Evolutionary conservation across 2,113 vertebrate genomes (phyloP), one percentile per base, ranked within the genome.

Genomic region (Dendropsophus ebraccatus): DNA sequence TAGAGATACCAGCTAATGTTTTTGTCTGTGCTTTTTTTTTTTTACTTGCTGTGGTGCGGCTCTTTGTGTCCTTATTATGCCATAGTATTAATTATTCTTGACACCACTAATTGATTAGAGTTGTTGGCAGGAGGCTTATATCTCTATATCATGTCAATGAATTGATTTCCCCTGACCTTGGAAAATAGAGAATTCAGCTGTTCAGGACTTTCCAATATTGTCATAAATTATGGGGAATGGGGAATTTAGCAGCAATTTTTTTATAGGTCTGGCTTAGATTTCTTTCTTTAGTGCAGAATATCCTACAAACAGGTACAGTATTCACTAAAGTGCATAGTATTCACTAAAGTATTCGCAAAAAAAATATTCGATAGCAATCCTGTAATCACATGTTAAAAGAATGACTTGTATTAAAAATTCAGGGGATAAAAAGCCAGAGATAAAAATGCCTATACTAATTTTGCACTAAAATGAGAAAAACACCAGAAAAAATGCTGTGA

Each of bases 91-190:
- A 76, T 50, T 74, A 76, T 28, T 50, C 47, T 76, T 76, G 9
- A 49, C 45, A 50, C 25, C 8, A 16, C 47, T 76, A 28, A 76
- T 76, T 76, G n/a, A 52, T 25, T 47, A 28, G 72, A n/a, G 73
- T 21, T 49, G 65, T 35, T 50, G 45, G 30, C 65, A 52, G 65
- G 67, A 50, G 72, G 49, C 10, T 56, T 73, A 21, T 54, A 8
- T 35, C 11, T 73, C 19, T 83, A 65, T 65, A 41, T 72, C 19
- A 65, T 56, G 25, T 72, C 28, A 45, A n/a, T 16, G 16, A 60
- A 84, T 74, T 58, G 82, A 84, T 84, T 84, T 84, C n/a, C 13
- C 30, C 17, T 45, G 82, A 74, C 82, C 82, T 84, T 75, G 70
- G 65, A 21, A 83, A 83, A 23, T 73, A 23, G 16, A 41, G n/a